phyloP scores from a whole-genome alignment of 2,797 vertebrate genomes.

The Ptychadena robeensis region DNA sequence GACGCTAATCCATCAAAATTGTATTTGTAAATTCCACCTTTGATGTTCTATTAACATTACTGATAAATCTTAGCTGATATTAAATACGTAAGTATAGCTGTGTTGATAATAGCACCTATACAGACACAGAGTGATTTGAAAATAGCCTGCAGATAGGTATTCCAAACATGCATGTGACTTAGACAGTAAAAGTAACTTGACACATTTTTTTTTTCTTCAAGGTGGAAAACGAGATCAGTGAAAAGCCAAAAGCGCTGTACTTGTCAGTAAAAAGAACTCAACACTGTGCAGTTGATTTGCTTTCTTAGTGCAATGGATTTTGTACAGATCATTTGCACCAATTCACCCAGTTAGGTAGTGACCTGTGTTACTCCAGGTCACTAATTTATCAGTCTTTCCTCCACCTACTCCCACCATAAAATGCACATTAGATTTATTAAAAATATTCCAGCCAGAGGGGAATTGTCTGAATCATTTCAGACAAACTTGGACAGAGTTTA shows the following conservation, averaged over 20 bases:
- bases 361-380: constrained; percentile 42
- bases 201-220: constrained; percentile 29
- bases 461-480: constrained; percentile 26
- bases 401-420: constrained; percentile 1
- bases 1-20: background rate
- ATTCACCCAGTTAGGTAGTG: constrained; percentile 27
- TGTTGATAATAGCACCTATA: constrained; percentile 6
- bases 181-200: constrained; percentile 30
- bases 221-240: constrained; percentile 4
- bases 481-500: constrained; percentile 14
- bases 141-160: constrained; percentile 56
- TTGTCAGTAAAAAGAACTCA: constrained; percentile 19
- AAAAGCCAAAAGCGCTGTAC: constrained; percentile 1
- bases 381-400: constrained; percentile 25
- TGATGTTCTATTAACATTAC: background rate
- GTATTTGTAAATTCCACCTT: constrained; percentile 1
- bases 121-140: constrained; percentile 24
- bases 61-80: background rate
- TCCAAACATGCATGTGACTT: constrained; percentile 44
- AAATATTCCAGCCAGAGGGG: constrained; percentile 32
- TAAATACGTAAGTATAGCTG: background rate
- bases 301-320: constrained; percentile 15
- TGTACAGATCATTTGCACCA: constrained; percentile 28
- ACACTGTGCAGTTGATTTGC: background rate
- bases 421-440: constrained; percentile 21